These are phyloP conservation scores for Paedocypris sp. DNA, from an alignment of 2,113 vertebrate species.

Conservation along the genomic window DNA sequence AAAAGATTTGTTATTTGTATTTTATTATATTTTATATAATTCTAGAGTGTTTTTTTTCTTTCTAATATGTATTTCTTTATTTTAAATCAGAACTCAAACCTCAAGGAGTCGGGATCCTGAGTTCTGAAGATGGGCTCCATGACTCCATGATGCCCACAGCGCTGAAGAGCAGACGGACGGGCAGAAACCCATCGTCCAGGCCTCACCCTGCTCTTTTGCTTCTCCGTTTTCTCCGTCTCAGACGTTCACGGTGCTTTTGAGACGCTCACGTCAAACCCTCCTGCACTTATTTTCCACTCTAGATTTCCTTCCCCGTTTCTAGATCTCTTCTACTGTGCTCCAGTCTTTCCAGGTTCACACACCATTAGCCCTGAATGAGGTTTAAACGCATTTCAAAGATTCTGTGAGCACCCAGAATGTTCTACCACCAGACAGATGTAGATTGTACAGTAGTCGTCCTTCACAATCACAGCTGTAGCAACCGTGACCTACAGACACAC, in stretches of 20 bases:
- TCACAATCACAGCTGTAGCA: neutral
- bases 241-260: neutral
- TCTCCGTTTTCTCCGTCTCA: neutral
- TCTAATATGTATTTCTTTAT: neutral
- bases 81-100: neutral
- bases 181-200: constrained; percentile 14
- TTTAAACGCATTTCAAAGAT: neutral
- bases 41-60: no score
- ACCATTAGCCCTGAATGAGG: neutral
- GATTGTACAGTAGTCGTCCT: constrained; percentile 2
- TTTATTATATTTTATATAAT: neutral
- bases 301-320: neutral
- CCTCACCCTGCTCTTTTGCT: neutral
- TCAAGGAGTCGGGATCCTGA: constrained; percentile 14
- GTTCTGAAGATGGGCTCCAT: constrained; percentile 23
- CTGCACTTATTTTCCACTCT: constrained; percentile 20
- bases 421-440: constrained; percentile 7
- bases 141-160: neutral
- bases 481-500: neutral
- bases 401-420: neutral
- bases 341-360: neutral
- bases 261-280: neutral
- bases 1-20: no score
- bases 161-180: constrained; percentile 15
- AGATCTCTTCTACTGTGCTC: neutral